A percentile compares a stretch with the other conserved stretches of the same genome.
Conservation (phyloP, 2,888 invertebrate species). For the Petrolisthes manimaculis region DNA sequence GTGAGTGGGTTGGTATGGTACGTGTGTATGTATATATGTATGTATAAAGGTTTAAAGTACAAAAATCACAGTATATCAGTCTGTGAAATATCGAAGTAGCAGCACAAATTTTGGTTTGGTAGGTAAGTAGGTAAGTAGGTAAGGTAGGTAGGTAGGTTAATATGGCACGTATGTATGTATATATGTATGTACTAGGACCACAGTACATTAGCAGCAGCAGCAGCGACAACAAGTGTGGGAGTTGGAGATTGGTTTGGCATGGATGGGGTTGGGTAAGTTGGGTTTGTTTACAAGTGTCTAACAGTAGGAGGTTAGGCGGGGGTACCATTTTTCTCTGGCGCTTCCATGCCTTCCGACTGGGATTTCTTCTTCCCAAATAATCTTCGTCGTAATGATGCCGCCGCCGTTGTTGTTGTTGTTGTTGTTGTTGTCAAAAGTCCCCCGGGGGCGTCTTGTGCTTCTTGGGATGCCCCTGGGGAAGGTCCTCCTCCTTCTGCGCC, state of each 20-base stretch:
- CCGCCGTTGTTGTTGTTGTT: slow-evolving; percentile 19
- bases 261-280: slow-evolving; percentile 13
- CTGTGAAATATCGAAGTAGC: too few relatives aligned
- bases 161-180: too few relatives aligned
- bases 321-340: slow-evolving; percentile 37
- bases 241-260: slow-evolving; percentile 6
- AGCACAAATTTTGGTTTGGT: too few relatives aligned
- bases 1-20: too few relatives aligned
- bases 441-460: slow-evolving; percentile 14
- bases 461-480: slow-evolving; percentile 31
- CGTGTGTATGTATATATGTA: too few relatives aligned
- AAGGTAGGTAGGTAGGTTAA: too few relatives aligned
- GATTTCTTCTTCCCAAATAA: slow-evolving; percentile 49
- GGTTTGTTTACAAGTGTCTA: background rate
- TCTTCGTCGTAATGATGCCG: slow-evolving; percentile 38
- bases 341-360: slow-evolving; percentile 45
- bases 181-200: too few relatives aligned
- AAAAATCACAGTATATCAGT: too few relatives aligned
- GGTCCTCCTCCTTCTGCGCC: slow-evolving; percentile 23
- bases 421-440: too few relatives aligned
- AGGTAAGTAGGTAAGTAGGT: too few relatives aligned
- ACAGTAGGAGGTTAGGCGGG: background rate
- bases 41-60: too few relatives aligned
- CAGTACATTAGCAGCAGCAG: slow-evolving; percentile 4
- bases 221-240: slow-evolving; percentile 1